Percentiles rank a stretch among this genome's conserved stretches.
These are phyloP conservation scores for Gibbula magus DNA, from an alignment of 2,888 invertebrate genomes.

Conservation along the genomic window DNA sequence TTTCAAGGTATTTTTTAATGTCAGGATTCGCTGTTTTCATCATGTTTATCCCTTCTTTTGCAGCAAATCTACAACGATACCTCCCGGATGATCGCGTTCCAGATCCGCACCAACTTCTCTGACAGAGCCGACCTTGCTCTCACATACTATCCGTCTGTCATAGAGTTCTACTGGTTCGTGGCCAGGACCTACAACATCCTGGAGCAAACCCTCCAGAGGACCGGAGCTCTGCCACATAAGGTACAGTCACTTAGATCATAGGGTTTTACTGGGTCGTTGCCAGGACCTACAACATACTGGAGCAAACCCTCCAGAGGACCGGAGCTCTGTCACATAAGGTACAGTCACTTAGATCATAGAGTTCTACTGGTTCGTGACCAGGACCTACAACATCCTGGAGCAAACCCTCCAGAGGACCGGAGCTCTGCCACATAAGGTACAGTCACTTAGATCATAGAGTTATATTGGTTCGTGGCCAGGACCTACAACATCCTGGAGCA, in stretches of 20 bases:
- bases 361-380: too few species aligned
- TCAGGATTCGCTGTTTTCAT: too few species aligned
- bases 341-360: too few species aligned
- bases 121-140: constrained; percentile 58
- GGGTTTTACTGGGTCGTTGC: too few species aligned
- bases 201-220: constrained; percentile 42
- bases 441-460: constrained; percentile 2
- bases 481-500: constrained; percentile 1
- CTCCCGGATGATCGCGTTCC: constrained; percentile 49
- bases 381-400: too few species aligned
- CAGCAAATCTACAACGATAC: constrained; percentile 64
- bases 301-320: too few species aligned
- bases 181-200: constrained; percentile 46
- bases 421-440: too few species aligned
- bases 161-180: constrained; percentile 65
- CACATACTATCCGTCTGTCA: constrained; percentile 59
- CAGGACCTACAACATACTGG: too few species aligned
- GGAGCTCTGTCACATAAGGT: too few species aligned
- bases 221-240: constrained; percentile 49
- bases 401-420: too few species aligned
- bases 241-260: constrained; percentile 36
- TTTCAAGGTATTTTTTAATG: too few species aligned
- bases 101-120: constrained; percentile 52
- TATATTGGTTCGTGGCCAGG: constrained; percentile 30
- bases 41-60: too few species aligned